Percentiles rank a stretch among this genome's conserved stretches.
These are phyloP conservation scores for Phacellophora camtschatica DNA, from an alignment of 30 jellyfish, hydroid and myxozoan species.

Conservation along the genomic window DNA sequence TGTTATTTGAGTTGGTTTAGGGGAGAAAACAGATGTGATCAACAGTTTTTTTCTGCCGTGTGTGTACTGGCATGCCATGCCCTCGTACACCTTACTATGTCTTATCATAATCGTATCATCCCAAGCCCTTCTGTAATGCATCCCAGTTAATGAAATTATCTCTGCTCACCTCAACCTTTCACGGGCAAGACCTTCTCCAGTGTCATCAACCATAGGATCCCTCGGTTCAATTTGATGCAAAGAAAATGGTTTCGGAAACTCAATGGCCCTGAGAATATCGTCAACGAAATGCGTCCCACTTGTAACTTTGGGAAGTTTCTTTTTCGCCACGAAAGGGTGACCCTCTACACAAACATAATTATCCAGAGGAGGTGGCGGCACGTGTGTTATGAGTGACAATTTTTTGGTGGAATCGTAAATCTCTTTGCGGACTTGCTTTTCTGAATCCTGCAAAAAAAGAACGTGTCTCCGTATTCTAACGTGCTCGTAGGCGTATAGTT, in stretches of 20 bases:
- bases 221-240: slow-evolving; percentile 33
- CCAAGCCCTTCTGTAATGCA: too few species aligned
- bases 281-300: slow-evolving; percentile 61
- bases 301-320: slow-evolving; percentile 67
- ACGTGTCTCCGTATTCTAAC: neutral
- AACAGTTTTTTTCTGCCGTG: too few species aligned
- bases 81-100: too few species aligned
- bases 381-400: slow-evolving; percentile 82
- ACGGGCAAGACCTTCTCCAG: slow-evolving; percentile 71
- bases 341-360: slow-evolving; percentile 90
- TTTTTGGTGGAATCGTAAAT: slow-evolving; percentile 73
- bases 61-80: too few species aligned
- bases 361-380: slow-evolving; percentile 96
- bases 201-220: slow-evolving; percentile 67
- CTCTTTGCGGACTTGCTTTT: slow-evolving; percentile 74
- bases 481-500: neutral
- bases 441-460: slow-evolving; percentile 3
- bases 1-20: too few species aligned
- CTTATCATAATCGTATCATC: too few species aligned
- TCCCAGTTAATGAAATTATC: too few species aligned
- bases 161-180: slow-evolving; percentile 63
- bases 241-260: slow-evolving; percentile 83
- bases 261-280: slow-evolving; percentile 77
- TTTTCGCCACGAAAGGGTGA: slow-evolving; percentile 76
- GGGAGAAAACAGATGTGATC: too few species aligned